Percentiles rank a stretch among this genome's conserved stretches.
Evolutionary conservation across 1,140 invertebrate genomes (phyloP).

Genomic region (Ooceraea biroi): DNA sequence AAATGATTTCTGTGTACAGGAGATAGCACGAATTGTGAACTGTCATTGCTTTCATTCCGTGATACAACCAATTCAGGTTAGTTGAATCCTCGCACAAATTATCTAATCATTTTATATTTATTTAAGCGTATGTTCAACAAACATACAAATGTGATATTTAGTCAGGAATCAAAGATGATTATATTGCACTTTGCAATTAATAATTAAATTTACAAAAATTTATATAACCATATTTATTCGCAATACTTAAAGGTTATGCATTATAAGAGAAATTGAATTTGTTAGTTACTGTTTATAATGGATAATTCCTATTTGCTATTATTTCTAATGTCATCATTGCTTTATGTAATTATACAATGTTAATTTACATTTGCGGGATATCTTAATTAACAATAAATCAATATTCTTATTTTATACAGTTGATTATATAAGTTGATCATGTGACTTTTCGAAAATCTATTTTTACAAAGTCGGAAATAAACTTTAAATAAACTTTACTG

Average conservation of each 20-base stretch:
- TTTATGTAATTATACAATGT: not conserved
- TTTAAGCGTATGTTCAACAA: not conserved
- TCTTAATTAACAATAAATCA: not conserved
- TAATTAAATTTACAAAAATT: not conserved
- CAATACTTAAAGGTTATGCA: not conserved
- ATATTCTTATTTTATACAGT: not conserved
- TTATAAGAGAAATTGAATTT: constrained; percentile 1
- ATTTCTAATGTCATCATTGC: too few relatives aligned
- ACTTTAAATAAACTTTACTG: constrained; percentile 25
- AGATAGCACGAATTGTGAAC: not conserved
- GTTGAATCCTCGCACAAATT: constrained; percentile 3
- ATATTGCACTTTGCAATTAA: constrained; percentile 11
- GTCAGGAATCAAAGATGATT: constrained; percentile 8
- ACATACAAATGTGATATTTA: not conserved
- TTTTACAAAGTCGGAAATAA: constrained; percentile 44
- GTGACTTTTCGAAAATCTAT: constrained; percentile 32
- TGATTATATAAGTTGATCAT: constrained; percentile 23
- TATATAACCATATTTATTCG: not conserved
- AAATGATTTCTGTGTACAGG: not conserved
- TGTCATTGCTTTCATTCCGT: not conserved
- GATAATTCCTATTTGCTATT: too few relatives aligned
- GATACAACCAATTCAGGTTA: constrained; percentile 33
- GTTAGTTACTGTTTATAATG: not conserved
- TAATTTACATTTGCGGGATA: not conserved
- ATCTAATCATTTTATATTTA: not conserved